phyloP scores from a whole-genome alignment of 2,797 vertebrate genomes.

The Alcedo atthis region DNA sequence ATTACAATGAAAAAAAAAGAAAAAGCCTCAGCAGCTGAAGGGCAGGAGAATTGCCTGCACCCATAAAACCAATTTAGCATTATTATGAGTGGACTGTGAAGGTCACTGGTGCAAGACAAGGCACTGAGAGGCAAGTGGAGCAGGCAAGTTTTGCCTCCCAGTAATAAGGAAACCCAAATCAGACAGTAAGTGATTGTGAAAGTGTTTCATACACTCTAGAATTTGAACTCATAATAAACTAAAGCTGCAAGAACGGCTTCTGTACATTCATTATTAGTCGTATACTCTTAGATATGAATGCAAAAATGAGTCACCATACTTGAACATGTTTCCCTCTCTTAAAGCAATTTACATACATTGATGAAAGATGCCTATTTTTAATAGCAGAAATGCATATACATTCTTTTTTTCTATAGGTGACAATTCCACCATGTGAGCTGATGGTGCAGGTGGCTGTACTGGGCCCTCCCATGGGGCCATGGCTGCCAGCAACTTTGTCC shows the following conservation, averaged over 20 bases:
- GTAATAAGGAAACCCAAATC: conserved; percentile 21
- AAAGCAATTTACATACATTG: conserved; percentile 45
- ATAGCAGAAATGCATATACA: background rate
- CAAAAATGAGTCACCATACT: conserved; percentile 40
- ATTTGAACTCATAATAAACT: conserved; percentile 10
- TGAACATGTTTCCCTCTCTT: conserved; percentile 15
- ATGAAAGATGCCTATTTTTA: conserved; percentile 53
- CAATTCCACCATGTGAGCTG: background rate
- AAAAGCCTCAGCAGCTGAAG: background rate
- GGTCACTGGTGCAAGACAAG: background rate
- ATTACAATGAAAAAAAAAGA: background rate
- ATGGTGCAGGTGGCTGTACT: background rate
- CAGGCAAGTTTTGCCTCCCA: background rate
- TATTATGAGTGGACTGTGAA: conserved; percentile 1
- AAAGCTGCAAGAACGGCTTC: background rate
- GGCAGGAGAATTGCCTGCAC: background rate
- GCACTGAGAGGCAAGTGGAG: background rate
- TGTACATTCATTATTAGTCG: background rate
- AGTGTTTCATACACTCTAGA: background rate
- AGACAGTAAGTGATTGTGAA: conserved; percentile 34
- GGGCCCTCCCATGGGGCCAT: background rate
- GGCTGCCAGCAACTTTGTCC: background rate
- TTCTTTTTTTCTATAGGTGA: background rate
- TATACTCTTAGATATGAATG: conserved; percentile 51
- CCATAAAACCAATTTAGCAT: background rate